Base-by-base conservation (phyloP, 1,140 invertebrate genomes). In the Calliphora vicina region DNA sequence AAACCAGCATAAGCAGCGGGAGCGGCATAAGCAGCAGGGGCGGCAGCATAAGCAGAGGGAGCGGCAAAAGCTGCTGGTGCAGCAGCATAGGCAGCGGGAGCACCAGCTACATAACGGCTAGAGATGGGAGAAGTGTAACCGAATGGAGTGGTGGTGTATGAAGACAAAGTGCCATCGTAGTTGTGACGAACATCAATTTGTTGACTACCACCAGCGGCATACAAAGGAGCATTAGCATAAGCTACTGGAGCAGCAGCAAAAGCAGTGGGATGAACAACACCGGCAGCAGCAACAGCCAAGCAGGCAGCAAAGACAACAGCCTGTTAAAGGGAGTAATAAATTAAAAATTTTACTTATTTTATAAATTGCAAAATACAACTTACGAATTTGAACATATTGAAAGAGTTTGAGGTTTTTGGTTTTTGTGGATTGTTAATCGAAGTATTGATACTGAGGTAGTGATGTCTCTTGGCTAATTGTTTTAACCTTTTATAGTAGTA, bases 91-190 rank as follows among this genome's bases (percentile, higher is more conserved):
- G 85, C 82, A 84, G 86, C 86, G 26, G 86, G 72, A 15, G 73
- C 20, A 42, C 80, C 83, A 1, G 84, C 78, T 76, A 86, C 87
- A 83, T 93, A 92, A 23, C 92, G 91, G 86, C 92, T 92, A 27
- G 91, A 91, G 84, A 91, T 91, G 83, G 92, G 92, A 20, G 81
- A 84, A 25, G 86, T 81, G 81, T 89, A 88, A 73, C 86, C 86
- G 27, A 90, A 89, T 10, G 88, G 88, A 10, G 88, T 88, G 0
- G 89, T 88, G 42, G 91, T 89, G 86, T 89, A 89, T 15, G 88
- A 89, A 25, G 88, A 90, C 10, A 86, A 85, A 20, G 85, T 87
- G 82, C 88, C 87, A 74, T 89, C 88, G 43, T 85, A 89, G 84
- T 89, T 89, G 83, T 89, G 85, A 81, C 88, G 87, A 1, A 89